Base-by-base conservation (phyloP, 2,888 invertebrate species). In the Noctua janthe region DNA sequence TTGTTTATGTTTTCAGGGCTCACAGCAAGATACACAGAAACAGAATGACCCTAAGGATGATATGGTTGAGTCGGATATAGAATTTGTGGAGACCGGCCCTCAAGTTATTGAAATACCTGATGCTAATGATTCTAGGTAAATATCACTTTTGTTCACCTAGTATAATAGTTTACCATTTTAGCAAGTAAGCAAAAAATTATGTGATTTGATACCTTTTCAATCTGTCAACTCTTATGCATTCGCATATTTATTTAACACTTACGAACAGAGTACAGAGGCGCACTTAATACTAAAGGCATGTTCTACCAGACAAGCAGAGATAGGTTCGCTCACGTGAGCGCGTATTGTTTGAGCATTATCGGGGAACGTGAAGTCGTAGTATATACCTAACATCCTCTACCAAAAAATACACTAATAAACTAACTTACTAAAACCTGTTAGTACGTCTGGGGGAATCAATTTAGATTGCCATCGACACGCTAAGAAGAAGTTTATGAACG, bases 21-120 rank as follows among this genome's bases (percentile, higher is more conserved):
- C 93, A 0, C 95, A 94, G 76, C 92, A 93, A 86, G 96, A 96
- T 2, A 93, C 92, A 47, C 96, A 93, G 79, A 95, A 95, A 80
- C 93, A 93, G 69, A 91, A 89, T 10, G 96, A 96, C 43, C 83
- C 91, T 23, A 97, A 96, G 82, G 96, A 96, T 15, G 97, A 97
- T 43, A 92, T 94, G 90, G 97, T 96, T 35, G 98, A 98, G 91
- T 98, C 98, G 2, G 98, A 98, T 91, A 98, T 98, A 79, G 98
- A 98, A 92, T 97, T 98, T 92, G 97, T 98, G 64, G 97, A 98
- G 90, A 97, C 97, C 71, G 97, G 97, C 70, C 97, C 97, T 2
- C 97, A 98, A 89, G 98, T 98, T 87, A 98, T 98, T 91, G 97
- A 98, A 91, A 97, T 97, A 91, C 96, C 96, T 1, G 97, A 97